These are phyloP conservation scores for Stegostoma tigrinum DNA, from an alignment of 2,113 vertebrate species.

Conservation along the genomic window DNA sequence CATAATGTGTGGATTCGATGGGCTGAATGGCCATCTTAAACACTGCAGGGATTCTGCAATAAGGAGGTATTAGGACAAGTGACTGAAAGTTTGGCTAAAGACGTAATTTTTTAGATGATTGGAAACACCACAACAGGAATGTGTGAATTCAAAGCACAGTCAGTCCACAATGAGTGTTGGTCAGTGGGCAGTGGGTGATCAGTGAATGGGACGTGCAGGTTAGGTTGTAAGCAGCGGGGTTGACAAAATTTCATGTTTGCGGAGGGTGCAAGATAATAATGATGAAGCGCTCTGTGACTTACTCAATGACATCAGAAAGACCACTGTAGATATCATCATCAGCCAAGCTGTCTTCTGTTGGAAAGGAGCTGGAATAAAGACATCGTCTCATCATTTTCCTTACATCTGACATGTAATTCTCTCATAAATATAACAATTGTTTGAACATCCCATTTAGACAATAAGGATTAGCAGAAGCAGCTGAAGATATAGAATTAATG, in stretches of 20 bases:
- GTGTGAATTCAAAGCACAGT: neutral
- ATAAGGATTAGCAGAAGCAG: neutral
- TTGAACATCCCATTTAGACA: neutral
- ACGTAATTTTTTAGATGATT: neutral
- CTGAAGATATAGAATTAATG: neutral
- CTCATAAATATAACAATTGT: neutral
- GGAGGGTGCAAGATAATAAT: too few relatives aligned
- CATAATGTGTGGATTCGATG: too few relatives aligned
- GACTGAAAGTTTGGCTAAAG: neutral
- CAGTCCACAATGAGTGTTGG: neutral
- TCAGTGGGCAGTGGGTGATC: neutral
- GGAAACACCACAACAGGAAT: neutral
- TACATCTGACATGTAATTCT: neutral
- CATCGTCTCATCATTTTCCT: neutral
- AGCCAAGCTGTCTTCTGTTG: slow-evolving; percentile 58
- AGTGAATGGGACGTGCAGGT: neutral
- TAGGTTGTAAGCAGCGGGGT: neutral
- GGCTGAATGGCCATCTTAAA: too few relatives aligned
- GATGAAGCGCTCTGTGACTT: slow-evolving; percentile 47
- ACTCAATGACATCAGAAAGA: slow-evolving; percentile 87
- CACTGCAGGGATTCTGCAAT: too few relatives aligned
- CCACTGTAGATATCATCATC: slow-evolving; percentile 86
- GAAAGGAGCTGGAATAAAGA: slow-evolving; percentile 66
- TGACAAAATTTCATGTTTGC: too few relatives aligned
- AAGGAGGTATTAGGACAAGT: neutral